Percentiles rank a stretch among this genome's conserved stretches.
phyloP scores from a whole-genome alignment of 2,113 vertebrate species.

The Geococcyx californianus region DNA sequence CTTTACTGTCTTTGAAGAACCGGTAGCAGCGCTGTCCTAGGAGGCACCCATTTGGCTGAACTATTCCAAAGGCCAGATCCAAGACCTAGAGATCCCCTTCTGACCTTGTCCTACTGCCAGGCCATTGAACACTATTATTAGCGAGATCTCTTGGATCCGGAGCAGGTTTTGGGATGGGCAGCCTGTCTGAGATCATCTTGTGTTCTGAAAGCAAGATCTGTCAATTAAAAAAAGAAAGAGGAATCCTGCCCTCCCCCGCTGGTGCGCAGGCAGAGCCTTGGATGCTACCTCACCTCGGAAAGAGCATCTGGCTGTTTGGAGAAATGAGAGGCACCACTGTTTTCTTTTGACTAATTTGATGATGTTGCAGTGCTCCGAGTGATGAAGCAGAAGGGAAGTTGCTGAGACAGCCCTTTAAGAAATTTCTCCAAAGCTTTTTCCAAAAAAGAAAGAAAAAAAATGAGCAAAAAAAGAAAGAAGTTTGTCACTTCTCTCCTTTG shows the following conservation, averaged over 20 bases:
- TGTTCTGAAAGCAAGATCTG: neutral
- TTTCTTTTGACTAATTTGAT: slow-evolving; percentile 69
- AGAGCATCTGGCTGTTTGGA: slow-evolving; percentile 58
- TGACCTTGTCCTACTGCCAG: neutral
- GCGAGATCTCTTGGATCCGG: neutral
- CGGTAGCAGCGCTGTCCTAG: neutral
- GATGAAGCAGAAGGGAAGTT: slow-evolving; percentile 60
- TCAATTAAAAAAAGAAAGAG: neutral
- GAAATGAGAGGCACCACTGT: slow-evolving; percentile 61
- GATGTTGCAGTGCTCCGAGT: slow-evolving; percentile 54
- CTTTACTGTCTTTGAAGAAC: neutral
- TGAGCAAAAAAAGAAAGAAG: neutral
- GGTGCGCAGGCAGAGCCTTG: neutral
- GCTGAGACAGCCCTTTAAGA: slow-evolving; percentile 64
- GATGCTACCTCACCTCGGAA: slow-evolving; percentile 23
- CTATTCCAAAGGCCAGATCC: neutral
- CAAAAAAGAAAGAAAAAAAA: neutral
- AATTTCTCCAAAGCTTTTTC: slow-evolving; percentile 55
- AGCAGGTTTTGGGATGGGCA: neutral
- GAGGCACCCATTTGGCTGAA: neutral
- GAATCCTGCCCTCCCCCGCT: slow-evolving; percentile 28
- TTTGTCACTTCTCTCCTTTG: neutral
- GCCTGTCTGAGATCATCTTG: rapidly evolving
- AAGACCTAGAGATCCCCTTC: neutral
- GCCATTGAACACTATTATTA: neutral